Evolutionary conservation across 2,888 invertebrate species (phyloP).

Genomic region (Synergus umbraculus): DNA sequence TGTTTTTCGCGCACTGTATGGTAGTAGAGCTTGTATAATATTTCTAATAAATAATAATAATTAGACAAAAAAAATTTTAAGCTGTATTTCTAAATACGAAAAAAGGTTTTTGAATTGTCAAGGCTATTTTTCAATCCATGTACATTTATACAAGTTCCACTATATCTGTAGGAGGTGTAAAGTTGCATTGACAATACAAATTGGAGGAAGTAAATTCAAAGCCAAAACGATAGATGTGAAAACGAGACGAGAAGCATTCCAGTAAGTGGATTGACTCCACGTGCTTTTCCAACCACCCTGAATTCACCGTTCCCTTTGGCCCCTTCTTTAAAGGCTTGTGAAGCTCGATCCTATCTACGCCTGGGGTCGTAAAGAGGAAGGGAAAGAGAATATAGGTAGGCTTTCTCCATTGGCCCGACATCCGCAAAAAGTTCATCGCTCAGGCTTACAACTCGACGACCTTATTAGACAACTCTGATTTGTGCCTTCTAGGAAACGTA

Average conservation of each 20-base stretch:
- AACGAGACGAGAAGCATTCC: conserved; percentile 67
- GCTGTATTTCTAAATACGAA: background rate
- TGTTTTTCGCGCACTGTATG: too few species aligned
- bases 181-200: conserved; percentile 68
- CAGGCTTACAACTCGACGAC: conserved; percentile 68
- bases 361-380: conserved; percentile 14
- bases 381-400: conserved; percentile 12
- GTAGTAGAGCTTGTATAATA: too few species aligned
- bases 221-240: conserved; percentile 62
- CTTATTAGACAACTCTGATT: conserved; percentile 73
- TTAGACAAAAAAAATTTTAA: background rate
- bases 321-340: background rate
- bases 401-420: conserved; percentile 51
- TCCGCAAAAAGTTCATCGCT: conserved; percentile 64
- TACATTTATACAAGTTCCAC: conserved; percentile 49
- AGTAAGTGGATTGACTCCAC: conserved; percentile 73
- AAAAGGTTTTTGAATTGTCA: background rate
- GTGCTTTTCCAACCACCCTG: conserved; percentile 54
- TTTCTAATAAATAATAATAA: too few species aligned
- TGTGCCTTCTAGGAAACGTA: conserved; percentile 67
- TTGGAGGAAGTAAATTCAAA: conserved; percentile 65
- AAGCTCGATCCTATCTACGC: conserved; percentile 30
- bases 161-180: conserved; percentile 58
- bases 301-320: conserved; percentile 42
- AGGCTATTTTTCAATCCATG: background rate